Evolutionary conservation across 2,888 invertebrate genomes (phyloP).

Genomic region (Ferdinandea cuprea): DNA sequence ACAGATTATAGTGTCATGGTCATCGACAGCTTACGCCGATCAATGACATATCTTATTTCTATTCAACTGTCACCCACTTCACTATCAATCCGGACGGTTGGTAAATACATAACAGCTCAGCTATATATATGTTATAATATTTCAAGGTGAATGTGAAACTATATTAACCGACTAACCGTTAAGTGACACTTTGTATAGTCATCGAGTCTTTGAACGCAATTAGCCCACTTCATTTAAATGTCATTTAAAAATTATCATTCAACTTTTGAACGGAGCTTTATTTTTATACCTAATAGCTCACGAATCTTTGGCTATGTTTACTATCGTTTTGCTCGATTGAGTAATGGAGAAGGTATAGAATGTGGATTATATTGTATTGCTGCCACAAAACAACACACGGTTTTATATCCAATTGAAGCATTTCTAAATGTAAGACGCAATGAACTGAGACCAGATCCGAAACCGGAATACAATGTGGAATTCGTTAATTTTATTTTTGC

Average conservation of each 20-base stretch:
- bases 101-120: neutral
- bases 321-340: too few species aligned
- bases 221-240: neutral
- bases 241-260: neutral
- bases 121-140: too few species aligned
- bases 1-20: conserved; percentile 20
- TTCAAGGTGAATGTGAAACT: conserved; percentile 19
- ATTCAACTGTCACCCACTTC: neutral
- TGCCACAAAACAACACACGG: neutral
- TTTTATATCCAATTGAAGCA: neutral
- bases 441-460: neutral
- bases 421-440: neutral
- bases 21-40: neutral
- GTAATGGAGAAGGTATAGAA: neutral
- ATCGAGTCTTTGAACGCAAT: neutral
- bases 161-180: neutral
- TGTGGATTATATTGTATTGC: too few species aligned
- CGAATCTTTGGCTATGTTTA: too few species aligned
- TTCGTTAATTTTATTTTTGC: conserved; percentile 15
- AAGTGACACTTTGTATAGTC: neutral
- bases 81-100: neutral
- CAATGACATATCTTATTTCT: conserved; percentile 28
- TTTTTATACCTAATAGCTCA: too few species aligned
- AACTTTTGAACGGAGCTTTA: neutral
- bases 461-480: conserved; percentile 22